A percentile compares a stretch with the other conserved stretches of the same genome.
Evolutionary conservation across 2,113 vertebrate genomes (phyloP).

Genomic region (Theropithecus gelada): DNA sequence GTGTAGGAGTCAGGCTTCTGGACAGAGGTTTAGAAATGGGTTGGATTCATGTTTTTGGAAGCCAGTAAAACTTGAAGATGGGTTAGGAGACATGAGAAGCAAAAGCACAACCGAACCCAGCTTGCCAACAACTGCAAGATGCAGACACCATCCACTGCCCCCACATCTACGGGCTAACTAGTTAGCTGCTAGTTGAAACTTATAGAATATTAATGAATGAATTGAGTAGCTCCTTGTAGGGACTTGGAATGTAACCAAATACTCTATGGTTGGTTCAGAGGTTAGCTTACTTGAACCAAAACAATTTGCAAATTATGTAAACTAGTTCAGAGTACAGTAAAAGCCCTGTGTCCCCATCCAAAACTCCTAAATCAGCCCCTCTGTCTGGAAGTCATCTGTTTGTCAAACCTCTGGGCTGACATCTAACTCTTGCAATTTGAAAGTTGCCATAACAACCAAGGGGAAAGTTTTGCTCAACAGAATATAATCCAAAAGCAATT

Average conservation of each 20-base stretch:
- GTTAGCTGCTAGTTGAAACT: background rate
- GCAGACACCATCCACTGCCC: background rate
- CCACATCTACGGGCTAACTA: background rate
- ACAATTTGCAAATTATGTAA: constrained; percentile 40
- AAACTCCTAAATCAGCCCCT: constrained; percentile 39
- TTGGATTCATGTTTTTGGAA: background rate
- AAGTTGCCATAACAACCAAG: constrained; percentile 67
- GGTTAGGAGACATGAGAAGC: background rate
- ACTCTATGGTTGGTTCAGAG: background rate
- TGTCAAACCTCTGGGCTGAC: constrained; percentile 61
- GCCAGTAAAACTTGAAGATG: background rate
- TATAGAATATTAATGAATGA: background rate
- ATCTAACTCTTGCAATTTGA: constrained; percentile 36
- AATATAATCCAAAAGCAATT: constrained; percentile 63
- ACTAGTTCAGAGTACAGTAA: constrained; percentile 29
- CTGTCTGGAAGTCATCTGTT: constrained; percentile 71
- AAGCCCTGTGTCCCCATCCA: background rate
- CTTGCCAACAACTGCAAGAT: background rate
- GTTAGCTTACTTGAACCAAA: constrained; percentile 27
- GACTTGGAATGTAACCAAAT: background rate
- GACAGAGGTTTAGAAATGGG: background rate
- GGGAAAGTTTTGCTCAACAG: constrained; percentile 74
- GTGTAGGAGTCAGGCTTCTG: background rate
- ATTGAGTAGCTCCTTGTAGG: background rate
- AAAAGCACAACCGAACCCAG: background rate